Conservation (phyloP, 2,888 invertebrate genomes). For the Dynastes tityus region DNA sequence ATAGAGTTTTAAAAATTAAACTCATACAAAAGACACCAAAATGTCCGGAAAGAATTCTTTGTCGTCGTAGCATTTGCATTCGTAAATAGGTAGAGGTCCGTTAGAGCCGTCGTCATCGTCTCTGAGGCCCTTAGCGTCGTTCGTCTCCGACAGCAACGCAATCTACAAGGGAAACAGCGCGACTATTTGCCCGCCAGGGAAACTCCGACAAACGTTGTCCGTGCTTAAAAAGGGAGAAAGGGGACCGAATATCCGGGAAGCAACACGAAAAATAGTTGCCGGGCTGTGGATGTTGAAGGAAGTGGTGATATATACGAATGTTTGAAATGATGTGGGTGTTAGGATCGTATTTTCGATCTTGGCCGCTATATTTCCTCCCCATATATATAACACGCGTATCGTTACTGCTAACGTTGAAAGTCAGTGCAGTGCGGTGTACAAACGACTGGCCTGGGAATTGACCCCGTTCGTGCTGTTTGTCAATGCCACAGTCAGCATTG, state of each 20-base stretch:
- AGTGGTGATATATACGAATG: slow-evolving; percentile 24
- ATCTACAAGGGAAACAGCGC: slow-evolving; percentile 31
- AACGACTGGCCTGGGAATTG: slow-evolving; percentile 59
- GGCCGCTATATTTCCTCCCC: slow-evolving; percentile 4
- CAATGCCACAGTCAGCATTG: slow-evolving; percentile 50
- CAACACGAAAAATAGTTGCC: slow-evolving; percentile 16
- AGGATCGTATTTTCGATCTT: slow-evolving; percentile 15
- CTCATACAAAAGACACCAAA: slow-evolving; percentile 12
- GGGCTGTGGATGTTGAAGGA: slow-evolving; percentile 15
- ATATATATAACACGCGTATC: slow-evolving; percentile 2
- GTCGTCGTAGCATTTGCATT: slow-evolving; percentile 36
- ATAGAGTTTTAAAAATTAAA: slow-evolving; percentile 41
- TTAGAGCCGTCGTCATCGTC: slow-evolving; percentile 14
- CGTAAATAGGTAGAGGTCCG: slow-evolving; percentile 33
- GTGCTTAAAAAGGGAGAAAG: slow-evolving; percentile 18
- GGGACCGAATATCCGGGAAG: slow-evolving; percentile 25
- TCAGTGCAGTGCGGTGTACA: slow-evolving; percentile 29
- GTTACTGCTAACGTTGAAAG: slow-evolving; percentile 16
- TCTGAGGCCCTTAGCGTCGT: slow-evolving; percentile 10
- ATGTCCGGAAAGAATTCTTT: slow-evolving; percentile 32
- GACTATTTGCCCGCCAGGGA: slow-evolving; percentile 30
- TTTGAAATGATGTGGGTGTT: slow-evolving; percentile 37
- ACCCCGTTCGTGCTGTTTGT: slow-evolving; percentile 60
- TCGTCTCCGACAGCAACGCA: slow-evolving; percentile 18
- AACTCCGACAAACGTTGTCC: slow-evolving; percentile 22